Percentiles rank a stretch among this genome's conserved stretches.
Evolutionary conservation across 2,888 invertebrate species (phyloP).

Genomic region (Callyntrura sp.): DNA sequence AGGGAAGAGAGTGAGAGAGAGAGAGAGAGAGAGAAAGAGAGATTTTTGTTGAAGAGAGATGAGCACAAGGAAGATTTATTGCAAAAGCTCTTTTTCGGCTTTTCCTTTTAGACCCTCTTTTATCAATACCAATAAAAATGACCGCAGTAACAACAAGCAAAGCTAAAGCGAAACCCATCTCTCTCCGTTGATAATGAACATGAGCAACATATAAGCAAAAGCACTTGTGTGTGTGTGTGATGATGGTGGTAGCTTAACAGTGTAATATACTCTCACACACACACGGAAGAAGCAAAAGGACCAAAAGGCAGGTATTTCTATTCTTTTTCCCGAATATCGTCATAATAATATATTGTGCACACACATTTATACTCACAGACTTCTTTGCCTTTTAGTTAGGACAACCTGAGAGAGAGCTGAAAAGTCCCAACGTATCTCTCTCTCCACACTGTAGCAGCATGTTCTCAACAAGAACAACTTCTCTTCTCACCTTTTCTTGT

Average conservation of each 20-base stretch:
- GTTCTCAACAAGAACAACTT: constrained; percentile 63
- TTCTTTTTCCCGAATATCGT: constrained; percentile 38
- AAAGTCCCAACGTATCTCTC: too few species aligned
- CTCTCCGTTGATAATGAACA: constrained; percentile 11
- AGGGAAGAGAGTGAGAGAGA: constrained; percentile 15
- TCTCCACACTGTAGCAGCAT: neutral
- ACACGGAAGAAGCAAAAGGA: constrained; percentile 21
- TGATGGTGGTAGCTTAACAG: too few species aligned
- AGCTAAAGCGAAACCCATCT: constrained; percentile 72
- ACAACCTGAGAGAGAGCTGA: too few species aligned
- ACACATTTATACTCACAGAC: too few species aligned
- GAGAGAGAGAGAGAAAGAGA: neutral
- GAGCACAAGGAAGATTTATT: constrained; percentile 80
- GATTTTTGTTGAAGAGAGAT: constrained; percentile 46
- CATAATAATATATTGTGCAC: constrained; percentile 70
- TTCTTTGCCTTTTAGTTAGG: constrained; percentile 48
- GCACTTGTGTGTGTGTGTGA: too few species aligned
- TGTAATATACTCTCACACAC: constrained; percentile 4
- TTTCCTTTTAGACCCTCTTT: constrained; percentile 83
- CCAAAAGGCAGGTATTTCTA: neutral
- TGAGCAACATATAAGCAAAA: neutral
- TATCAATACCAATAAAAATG: constrained; percentile 84
- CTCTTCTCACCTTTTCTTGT: constrained; percentile 64
- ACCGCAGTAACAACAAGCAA: constrained; percentile 78
- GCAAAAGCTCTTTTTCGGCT: constrained; percentile 82